A percentile compares a stretch with the other conserved stretches of the same genome.
Evolutionary conservation across 2,113 vertebrate species (phyloP).

Genomic region (Hemibagrus wyckioides): DNA sequence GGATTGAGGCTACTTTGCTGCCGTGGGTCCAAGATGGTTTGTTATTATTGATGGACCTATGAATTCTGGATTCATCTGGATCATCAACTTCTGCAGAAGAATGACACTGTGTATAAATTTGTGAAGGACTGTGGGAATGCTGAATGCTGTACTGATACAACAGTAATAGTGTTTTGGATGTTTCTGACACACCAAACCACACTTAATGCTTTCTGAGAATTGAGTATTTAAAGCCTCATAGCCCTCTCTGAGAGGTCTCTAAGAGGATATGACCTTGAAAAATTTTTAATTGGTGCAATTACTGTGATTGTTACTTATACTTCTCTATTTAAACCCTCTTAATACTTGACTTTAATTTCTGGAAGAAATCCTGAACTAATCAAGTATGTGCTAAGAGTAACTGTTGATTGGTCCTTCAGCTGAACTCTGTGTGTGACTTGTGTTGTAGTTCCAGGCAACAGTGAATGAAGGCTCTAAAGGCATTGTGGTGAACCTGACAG

Average conservation of each 20-base stretch:
- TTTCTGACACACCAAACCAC: conserved; percentile 18
- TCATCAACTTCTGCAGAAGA: too few species aligned
- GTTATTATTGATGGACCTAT: too few species aligned
- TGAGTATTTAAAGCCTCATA: conserved; percentile 12
- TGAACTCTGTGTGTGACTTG: conserved; percentile 8
- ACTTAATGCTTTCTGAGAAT: not conserved
- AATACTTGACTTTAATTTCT: conserved; percentile 11
- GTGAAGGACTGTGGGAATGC: not conserved
- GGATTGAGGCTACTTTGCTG: too few species aligned
- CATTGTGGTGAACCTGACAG: conserved; percentile 90
- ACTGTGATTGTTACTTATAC: not conserved
- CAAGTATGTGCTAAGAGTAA: conserved; percentile 2
- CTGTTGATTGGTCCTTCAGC: not conserved
- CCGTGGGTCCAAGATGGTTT: too few species aligned
- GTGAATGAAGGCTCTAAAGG: conserved; percentile 88
- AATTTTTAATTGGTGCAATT: not conserved
- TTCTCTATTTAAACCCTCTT: not conserved
- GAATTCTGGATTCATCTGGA: too few species aligned
- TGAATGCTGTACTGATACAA: not conserved
- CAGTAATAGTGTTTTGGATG: not conserved
- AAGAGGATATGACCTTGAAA: not conserved
- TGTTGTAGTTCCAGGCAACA: conserved; percentile 84
- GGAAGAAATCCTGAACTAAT: not conserved
- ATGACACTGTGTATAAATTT: too few species aligned
- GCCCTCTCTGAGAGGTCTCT: not conserved